A percentile compares a stretch with the other conserved stretches of the same genome.
Evolutionary conservation across 2,797 vertebrate genomes (phyloP).

Genomic region (Eulemur rubriventer): DNA sequence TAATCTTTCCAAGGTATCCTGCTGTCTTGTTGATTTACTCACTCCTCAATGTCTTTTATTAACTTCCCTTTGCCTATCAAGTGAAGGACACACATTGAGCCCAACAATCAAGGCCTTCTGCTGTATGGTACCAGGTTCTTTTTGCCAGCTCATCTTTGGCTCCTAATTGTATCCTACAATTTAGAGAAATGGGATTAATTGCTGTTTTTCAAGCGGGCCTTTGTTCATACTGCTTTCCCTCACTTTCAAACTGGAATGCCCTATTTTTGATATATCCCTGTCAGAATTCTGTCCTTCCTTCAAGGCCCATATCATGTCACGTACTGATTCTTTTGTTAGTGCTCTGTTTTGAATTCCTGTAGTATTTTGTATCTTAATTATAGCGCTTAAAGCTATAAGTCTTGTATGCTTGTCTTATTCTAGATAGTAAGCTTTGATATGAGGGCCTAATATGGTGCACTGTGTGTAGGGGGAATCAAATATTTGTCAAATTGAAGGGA

Average conservation of each 20-base stretch:
- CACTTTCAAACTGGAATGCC: background rate
- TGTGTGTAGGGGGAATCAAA: background rate
- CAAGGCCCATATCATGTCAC: background rate
- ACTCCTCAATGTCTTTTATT: background rate
- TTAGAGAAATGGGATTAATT: slow-evolving; percentile 22
- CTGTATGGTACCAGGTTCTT: background rate
- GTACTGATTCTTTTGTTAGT: background rate
- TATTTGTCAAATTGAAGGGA: background rate
- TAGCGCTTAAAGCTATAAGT: background rate
- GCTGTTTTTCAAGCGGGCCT: slow-evolving; percentile 2
- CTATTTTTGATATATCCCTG: background rate
- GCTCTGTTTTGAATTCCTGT: background rate
- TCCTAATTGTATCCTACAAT: background rate
- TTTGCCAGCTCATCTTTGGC: slow-evolving; percentile 35
- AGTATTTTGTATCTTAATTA: background rate
- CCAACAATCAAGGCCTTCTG: background rate
- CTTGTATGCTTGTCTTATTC: background rate
- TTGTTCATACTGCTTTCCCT: background rate
- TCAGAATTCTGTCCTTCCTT: background rate
- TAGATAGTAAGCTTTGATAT: background rate
- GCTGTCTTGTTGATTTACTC: background rate
- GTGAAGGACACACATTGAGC: background rate
- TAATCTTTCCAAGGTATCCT: background rate
- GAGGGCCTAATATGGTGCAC: background rate
- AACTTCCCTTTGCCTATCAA: background rate